Evolutionary conservation across 2,113 vertebrate genomes (phyloP).

Genomic region (Caretta caretta): DNA sequence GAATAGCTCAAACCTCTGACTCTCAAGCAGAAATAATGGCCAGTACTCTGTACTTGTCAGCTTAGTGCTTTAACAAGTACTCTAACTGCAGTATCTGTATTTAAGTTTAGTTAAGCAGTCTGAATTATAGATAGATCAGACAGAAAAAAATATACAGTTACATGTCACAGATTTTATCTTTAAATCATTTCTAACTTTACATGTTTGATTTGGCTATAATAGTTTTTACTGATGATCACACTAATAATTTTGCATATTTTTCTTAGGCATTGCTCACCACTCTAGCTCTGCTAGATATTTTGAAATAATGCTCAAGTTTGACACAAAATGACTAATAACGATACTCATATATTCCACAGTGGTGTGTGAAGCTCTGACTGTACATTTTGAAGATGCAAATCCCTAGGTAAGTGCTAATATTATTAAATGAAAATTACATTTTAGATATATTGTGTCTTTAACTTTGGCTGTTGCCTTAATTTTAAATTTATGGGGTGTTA

Average conservation of each 20-base stretch:
- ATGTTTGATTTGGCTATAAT: neutral
- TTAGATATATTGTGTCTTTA: accelerated
- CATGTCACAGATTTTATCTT: constrained; percentile 45
- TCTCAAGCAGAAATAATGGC: constrained; percentile 77
- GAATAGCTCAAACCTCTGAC: constrained; percentile 79
- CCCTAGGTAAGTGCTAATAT: accelerated
- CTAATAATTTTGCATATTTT: constrained; percentile 43
- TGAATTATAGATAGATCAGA: constrained; percentile 63
- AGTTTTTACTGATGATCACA: constrained; percentile 18
- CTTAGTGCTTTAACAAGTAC: constrained; percentile 74
- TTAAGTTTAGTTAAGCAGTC: constrained; percentile 65
- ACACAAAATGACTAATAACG: neutral
- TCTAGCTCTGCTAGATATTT: neutral
- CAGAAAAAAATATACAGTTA: neutral
- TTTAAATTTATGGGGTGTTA: neutral
- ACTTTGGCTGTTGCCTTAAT: neutral
- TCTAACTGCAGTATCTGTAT: constrained; percentile 32
- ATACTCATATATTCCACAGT: neutral
- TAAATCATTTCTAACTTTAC: constrained; percentile 17
- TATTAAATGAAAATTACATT: accelerated
- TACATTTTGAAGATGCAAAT: neutral
- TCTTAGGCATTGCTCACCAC: neutral
- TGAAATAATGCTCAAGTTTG: constrained; percentile 8
- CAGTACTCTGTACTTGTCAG: constrained; percentile 82
- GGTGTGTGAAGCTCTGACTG: neutral